Conservation (phyloP, 2,797 vertebrate genomes). For the Macroramphosus scolopax region DNA sequence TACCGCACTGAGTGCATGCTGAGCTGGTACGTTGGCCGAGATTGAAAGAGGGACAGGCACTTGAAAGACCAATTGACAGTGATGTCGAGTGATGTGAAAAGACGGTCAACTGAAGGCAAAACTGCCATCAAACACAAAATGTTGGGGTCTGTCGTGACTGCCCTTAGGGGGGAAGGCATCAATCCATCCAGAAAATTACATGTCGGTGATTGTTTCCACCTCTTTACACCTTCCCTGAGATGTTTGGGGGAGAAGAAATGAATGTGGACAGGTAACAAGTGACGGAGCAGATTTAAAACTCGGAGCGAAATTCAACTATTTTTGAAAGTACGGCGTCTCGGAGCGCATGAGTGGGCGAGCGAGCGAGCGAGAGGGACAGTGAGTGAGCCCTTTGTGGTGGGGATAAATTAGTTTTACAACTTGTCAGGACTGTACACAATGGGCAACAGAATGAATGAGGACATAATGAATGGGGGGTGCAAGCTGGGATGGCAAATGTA, state of each 20-base stretch:
- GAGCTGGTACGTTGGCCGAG: too few relatives aligned
- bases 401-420: slow-evolving; percentile 36
- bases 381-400: slow-evolving; percentile 31
- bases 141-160: not conserved
- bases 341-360: slow-evolving; percentile 18
- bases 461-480: slow-evolving; percentile 31
- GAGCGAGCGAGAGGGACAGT: slow-evolving; percentile 16
- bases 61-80: too few relatives aligned
- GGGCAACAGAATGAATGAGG: slow-evolving; percentile 27
- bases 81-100: not conserved
- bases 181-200: slow-evolving; percentile 19
- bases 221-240: slow-evolving; percentile 16
- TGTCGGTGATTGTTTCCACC: slow-evolving; percentile 32
- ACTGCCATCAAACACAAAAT: not conserved
- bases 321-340: slow-evolving; percentile 28
- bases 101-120: not conserved
- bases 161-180: slow-evolving; percentile 2
- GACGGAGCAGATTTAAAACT: slow-evolving; percentile 21
- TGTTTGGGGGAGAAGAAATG: slow-evolving; percentile 25
- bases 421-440: slow-evolving; percentile 47
- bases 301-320: slow-evolving; percentile 30
- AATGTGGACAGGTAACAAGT: slow-evolving; percentile 15
- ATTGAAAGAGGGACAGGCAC: too few relatives aligned
- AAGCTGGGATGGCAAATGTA: slow-evolving; percentile 24
- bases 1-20: too few relatives aligned